Evolutionary conservation across 2,797 vertebrate genomes (phyloP), one percentile per base, ranked within the genome.

Genomic region (Melanotaenia maccullochi): DNA sequence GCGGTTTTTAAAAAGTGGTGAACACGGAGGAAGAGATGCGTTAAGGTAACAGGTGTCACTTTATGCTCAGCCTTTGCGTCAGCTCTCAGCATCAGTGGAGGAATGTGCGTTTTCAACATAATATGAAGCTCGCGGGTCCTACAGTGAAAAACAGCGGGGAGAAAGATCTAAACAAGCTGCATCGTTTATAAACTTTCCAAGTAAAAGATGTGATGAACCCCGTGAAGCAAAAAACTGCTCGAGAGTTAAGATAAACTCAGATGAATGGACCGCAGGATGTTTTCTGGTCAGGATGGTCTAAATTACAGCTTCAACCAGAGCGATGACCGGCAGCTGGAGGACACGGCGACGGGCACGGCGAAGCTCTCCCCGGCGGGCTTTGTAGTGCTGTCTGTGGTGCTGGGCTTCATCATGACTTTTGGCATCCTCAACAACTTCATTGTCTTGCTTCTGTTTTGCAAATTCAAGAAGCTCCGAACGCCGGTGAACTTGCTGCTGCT

Each of bases 401-500:
- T 97, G 84, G 96, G 96, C 76, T 92, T 95, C 70, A 97, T 97
- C 71, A 95, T 97, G 87, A 68, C 94, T 56, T 96, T 97, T 44
- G 97, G 97, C 55, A 96, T 97, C 66, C 77, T 97, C 6, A 97
- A 97, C 91, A 97, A 97, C 89, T 92, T 97, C 3, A 49, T 97
- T 0, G 96, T 97, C 4, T 90, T 97, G 55, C 82, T 97, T 1
- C 92, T 97, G 22, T 97, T 97, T 73, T 96, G 96, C 87, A 96
- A 94, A 78, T 97, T 97, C 85, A 97, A 97, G 90, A 94, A 91
- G 9, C 93, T 97, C 60, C 94, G 96, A 9, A 97, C 96, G 0
- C 96, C 97, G 0, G 96, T 97, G 25, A 97, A 98, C 89, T 95
- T 97, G 95, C 89, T 97, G 61, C 88, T 97, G 73, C 81, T 97